Evolutionary conservation across 2,888 invertebrate species (phyloP), one percentile per base, ranked within the genome.

Genomic region (Chloroclystis v-ata): DNA sequence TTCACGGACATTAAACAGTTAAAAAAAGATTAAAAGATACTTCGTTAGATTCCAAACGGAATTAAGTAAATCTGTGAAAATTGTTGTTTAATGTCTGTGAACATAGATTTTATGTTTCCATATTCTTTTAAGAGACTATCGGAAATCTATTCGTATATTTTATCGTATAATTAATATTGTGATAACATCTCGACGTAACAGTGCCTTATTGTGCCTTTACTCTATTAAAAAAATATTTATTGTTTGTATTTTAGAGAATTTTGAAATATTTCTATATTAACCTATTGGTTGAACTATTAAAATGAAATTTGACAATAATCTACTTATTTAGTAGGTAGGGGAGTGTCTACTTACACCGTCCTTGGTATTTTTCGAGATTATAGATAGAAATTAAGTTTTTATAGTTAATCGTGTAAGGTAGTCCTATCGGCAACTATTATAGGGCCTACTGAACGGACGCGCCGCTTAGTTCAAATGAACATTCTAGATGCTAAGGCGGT

Each of bases 361-460:
- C 87, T 85, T 83, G 82, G 80, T 81, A 85, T 83, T 83, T 80
- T 83, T 82, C 78, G 85, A 86, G 86, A 87, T 86, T 86, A 84
- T 81, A 70, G 64, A 69, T 83, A 83, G 78, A 69, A 69, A 73
- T 78, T 75, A 78, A 75, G 73, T 75, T 80, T 74, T 69, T 73
- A 76, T 79, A 70, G 77, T 69, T 74, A 79, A 78, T 80, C 69
- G 69, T 73, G 68, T 54, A 82, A 80, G 76, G 61, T 79, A 74
- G 24, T 49, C 41, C 25, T 38, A 44, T 38, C 25, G 37, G 49
- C 49, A 49, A 45, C 49, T 49, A 45, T 43, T 26, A 28, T n/a
- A 13, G 28, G 38, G 14, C 14, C 32, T 33, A 33, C 14, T n/a
- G n/a, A 13, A 35, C 35, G 35, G 35, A 16, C 16, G 20, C 14